phyloP scores from a whole-genome alignment of 2,113 vertebrate species.

The Otocyon megalotis region DNA sequence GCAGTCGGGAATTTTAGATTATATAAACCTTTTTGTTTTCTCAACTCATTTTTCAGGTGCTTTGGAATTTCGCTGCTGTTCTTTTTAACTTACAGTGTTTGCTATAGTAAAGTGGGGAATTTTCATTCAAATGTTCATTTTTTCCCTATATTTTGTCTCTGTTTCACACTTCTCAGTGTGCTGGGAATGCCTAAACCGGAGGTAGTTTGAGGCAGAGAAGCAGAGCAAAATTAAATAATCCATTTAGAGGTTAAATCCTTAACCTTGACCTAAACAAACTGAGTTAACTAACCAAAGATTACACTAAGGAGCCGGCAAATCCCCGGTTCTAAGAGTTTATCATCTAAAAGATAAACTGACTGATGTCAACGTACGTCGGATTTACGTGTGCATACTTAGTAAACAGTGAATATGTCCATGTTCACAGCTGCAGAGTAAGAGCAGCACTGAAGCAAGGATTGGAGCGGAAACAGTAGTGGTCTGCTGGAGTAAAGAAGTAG shows the following conservation, averaged over 20 bases:
- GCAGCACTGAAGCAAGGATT: not conserved
- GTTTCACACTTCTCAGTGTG: not conserved
- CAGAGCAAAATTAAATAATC: conserved; percentile 29
- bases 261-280: conserved; percentile 49
- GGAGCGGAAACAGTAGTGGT: not conserved
- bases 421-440: not conserved
- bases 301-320: not conserved
- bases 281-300: conserved; percentile 8
- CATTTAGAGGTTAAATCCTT: conserved; percentile 35
- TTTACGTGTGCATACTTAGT: not conserved
- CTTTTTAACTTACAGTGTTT: conserved; percentile 70
- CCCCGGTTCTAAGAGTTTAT: not conserved
- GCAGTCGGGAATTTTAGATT: conserved; percentile 70
- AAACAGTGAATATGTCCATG: not conserved
- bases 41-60: conserved; percentile 83
- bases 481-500: not conserved
- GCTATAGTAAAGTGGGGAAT: conserved; percentile 52
- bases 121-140: conserved; percentile 62
- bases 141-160: not conserved
- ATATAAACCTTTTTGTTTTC: conserved; percentile 81
- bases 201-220: not conserved
- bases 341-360: conserved; percentile 46
- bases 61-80: conserved; percentile 77
- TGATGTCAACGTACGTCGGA: not conserved
- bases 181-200: not conserved